Conservation (phyloP, 2,797 vertebrate species). For the Peromyscus eremicus region DNA sequence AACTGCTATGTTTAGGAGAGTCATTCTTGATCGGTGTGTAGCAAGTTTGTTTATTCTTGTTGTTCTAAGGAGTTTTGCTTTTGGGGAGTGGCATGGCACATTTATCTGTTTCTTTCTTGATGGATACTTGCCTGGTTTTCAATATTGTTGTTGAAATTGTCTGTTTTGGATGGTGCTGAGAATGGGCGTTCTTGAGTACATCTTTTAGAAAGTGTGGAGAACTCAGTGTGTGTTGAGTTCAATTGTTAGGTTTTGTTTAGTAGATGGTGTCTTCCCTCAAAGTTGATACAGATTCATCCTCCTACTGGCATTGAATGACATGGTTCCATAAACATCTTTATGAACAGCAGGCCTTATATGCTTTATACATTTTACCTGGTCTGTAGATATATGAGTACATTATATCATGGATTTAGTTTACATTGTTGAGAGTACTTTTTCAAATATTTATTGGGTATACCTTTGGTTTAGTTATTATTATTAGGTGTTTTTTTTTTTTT, state of each 20-base stretch:
- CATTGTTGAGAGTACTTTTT: neutral
- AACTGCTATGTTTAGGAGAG: neutral
- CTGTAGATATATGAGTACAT: neutral
- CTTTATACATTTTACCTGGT: neutral
- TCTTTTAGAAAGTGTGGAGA: neutral
- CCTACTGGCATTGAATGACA: neutral
- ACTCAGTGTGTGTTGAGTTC: conserved; percentile 15
- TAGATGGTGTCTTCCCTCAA: neutral
- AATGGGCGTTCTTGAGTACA: neutral
- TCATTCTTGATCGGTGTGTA: neutral
- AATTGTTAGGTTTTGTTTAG: neutral
- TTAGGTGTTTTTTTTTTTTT: neutral
- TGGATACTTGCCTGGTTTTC: conserved; percentile 10
- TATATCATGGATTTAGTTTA: conserved; percentile 2
- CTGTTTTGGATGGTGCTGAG: neutral
- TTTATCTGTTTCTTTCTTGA: conserved; percentile 13
- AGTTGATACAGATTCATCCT: neutral
- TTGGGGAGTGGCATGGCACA: neutral
- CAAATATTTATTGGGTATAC: neutral
- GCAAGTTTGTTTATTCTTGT: neutral
- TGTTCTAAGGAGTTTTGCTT: neutral
- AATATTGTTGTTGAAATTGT: too few species aligned
- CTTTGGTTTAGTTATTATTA: neutral
- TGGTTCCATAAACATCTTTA: neutral
- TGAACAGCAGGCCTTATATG: neutral